Evolutionary conservation across 2,888 invertebrate genomes (phyloP), one percentile per base, ranked within the genome.

Genomic region (Parnassius glacialis): DNA sequence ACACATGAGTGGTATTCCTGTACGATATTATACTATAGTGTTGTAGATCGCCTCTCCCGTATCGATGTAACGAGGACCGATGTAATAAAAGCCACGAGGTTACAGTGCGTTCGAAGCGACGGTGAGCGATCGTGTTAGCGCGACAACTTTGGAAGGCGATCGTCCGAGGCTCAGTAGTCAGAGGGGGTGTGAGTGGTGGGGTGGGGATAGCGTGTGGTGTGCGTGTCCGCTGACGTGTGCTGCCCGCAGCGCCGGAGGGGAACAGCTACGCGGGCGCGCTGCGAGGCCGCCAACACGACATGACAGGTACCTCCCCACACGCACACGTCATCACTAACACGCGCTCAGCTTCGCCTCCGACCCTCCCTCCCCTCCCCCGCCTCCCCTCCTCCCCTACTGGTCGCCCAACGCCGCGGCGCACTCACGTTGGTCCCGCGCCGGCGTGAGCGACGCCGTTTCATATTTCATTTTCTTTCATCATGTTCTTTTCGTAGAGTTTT

Each of bases 261-360:
- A 85, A 85, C 88, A 94, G 96, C 93, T 97, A 97, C 95, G 97
- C 97, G 90, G 95, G 96, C 92, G 96, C 96, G 90, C 94, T 97
- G 92, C 96, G 96, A 92, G 97, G 97, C 89, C 94, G 95, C 71
- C 94, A 95, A 90, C 93, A 94, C 90, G 94, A 94, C 92, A 95
- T 97, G 95, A 95, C 97, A 96, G 97, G 97, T 97, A 95, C 94
- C 92, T 92, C 59, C 70, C 68, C 70, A 34, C 52, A 53, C 55
- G 44, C 57, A 45, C 51, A 25, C 9, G 42, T 20, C 1, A 41
- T 7, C 43, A 10, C 43, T 42, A 11, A 16, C 51, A 1, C 48
- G n/a, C 47, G 52, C 58, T 9, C 12, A 3, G 55, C 65, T 20
- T 44, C 47, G 52, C 45, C 50, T 45, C 41, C 60, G 60, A 47